Percentiles rank a stretch among this genome's conserved stretches.
phyloP scores from a whole-genome alignment of 2,797 vertebrate genomes.

The Pseudochirops corinnae region DNA sequence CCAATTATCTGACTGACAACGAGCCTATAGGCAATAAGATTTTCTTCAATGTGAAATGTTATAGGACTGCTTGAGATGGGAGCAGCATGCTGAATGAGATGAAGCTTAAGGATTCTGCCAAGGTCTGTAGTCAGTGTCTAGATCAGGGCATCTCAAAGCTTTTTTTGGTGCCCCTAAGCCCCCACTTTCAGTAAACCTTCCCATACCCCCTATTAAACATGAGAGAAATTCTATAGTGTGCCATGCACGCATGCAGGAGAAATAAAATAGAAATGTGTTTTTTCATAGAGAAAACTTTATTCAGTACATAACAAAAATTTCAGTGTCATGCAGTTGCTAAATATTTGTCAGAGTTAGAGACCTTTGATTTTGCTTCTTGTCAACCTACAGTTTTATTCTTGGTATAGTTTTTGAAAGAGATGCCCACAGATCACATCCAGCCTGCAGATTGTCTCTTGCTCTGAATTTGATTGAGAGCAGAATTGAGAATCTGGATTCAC shows the following conservation, averaged over 20 bases:
- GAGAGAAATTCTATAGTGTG: not conserved
- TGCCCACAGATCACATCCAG: not conserved
- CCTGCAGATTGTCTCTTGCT: not conserved
- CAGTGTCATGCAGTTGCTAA: not conserved
- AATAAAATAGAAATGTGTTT: not conserved
- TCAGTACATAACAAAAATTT: not conserved
- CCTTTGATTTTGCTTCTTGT: not conserved
- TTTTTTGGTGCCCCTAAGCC: not conserved
- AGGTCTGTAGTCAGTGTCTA: not conserved
- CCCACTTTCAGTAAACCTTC: not conserved
- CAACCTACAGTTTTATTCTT: not conserved
- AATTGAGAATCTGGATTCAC: not conserved
- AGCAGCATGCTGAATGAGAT: not conserved
- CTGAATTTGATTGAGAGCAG: not conserved
- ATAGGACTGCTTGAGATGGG: not conserved
- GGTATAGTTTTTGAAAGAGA: not conserved
- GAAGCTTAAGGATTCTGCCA: not conserved
- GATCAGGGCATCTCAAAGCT: not conserved
- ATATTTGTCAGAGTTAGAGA: not conserved
- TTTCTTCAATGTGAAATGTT: slow-evolving; percentile 14
- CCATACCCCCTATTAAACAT: not conserved
- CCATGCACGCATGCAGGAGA: not conserved
- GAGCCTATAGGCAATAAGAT: not conserved
- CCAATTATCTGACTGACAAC: not conserved
- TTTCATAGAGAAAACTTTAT: not conserved